Conservation (phyloP, 2,888 invertebrate species). For the Anaspis maculata region DNA sequence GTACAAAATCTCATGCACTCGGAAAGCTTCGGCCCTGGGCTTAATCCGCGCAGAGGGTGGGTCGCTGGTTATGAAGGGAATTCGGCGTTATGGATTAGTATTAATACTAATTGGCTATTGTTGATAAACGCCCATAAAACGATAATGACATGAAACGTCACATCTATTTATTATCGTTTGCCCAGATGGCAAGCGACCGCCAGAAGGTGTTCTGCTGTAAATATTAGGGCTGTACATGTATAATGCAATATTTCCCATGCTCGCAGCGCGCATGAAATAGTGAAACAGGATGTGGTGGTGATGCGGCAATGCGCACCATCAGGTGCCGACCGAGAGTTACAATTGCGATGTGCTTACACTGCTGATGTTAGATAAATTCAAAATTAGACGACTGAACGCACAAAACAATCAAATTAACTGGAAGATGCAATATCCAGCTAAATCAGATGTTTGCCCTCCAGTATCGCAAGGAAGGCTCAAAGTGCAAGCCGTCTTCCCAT, state of each 20-base stretch:
- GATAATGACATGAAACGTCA: slow-evolving; percentile 5
- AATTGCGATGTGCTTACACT: slow-evolving; percentile 39
- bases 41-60: too few species aligned
- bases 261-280: slow-evolving; percentile 33
- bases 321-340: slow-evolving; percentile 37
- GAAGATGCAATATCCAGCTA: background rate
- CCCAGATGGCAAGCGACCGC: slow-evolving; percentile 28
- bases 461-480: background rate
- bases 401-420: slow-evolving; percentile 8
- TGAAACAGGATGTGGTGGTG: slow-evolving; percentile 37
- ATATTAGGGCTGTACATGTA: slow-evolving; percentile 33
- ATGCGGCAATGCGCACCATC: slow-evolving; percentile 38
- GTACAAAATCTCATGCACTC: too few species aligned
- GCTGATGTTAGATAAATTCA: slow-evolving; percentile 34
- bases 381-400: slow-evolving; percentile 15
- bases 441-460: background rate
- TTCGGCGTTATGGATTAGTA: background rate
- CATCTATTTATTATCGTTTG: slow-evolving; percentile 25
- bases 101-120: background rate
- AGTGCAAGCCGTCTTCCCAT: too few species aligned
- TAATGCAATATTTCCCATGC: slow-evolving; percentile 38
- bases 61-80: too few species aligned
- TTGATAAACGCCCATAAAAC: background rate
- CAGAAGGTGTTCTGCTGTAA: slow-evolving; percentile 33
- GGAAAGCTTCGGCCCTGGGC: too few species aligned